phyloP scores from a whole-genome alignment of 2,888 invertebrate genomes.

The Meta bourneti region DNA sequence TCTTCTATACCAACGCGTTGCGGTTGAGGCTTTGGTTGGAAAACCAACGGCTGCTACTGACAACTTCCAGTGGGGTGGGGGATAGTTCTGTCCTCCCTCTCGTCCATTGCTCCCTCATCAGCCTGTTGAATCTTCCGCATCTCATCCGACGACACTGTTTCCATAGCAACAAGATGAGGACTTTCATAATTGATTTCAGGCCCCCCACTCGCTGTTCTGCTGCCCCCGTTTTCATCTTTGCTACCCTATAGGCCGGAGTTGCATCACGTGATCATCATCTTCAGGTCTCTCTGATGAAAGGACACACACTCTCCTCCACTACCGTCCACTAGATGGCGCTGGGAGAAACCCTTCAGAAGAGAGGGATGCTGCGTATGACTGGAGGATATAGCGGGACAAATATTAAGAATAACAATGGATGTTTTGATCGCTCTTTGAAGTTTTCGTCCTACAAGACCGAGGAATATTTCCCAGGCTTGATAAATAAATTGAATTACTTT shows the following conservation, averaged over 20 bases:
- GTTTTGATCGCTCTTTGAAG: background rate
- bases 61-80: constrained; percentile 27
- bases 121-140: constrained; percentile 68
- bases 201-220: constrained; percentile 2
- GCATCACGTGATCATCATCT: constrained; percentile 46
- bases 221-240: constrained; percentile 47
- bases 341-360: background rate
- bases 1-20: constrained; percentile 45
- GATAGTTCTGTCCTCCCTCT: background rate
- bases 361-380: background rate
- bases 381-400: constrained; percentile 1
- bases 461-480: background rate
- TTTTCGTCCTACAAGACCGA: background rate
- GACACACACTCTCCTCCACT: background rate
- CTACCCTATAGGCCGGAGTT: constrained; percentile 19
- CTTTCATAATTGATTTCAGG: constrained; percentile 72
- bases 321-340: background rate
- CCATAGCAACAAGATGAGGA: constrained; percentile 70
- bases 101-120: constrained; percentile 47
- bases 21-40: constrained; percentile 47
- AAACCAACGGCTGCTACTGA: constrained; percentile 64
- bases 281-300: constrained; percentile 18
- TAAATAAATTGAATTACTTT: background rate
- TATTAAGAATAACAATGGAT: constrained; percentile 23
- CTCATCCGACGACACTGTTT: constrained; percentile 62